Evolutionary conservation across 53 echinoderm and acorn worm species (phyloP), one percentile per base, ranked within the genome.

Genomic region (Arbacia lixula): DNA sequence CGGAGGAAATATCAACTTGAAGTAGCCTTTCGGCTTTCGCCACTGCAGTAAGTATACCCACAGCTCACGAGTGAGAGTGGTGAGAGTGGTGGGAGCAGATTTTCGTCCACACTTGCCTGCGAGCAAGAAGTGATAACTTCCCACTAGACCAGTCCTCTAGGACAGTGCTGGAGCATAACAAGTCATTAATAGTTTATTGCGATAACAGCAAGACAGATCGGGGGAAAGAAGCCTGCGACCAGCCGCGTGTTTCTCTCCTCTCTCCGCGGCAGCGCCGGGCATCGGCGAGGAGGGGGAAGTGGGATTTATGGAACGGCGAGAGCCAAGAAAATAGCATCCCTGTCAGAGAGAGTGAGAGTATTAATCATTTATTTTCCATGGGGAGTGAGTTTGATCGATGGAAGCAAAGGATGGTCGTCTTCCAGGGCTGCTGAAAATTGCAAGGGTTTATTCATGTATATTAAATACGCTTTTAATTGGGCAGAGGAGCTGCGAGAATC

Each of bases 311-410:
- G 56, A 77, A 77, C 37, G 77, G 77, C 77, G 26, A 58, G 37
- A 57, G 77, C 37, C 39, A 77, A 77, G 77, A 56, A 51, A 53
- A 42, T 81, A 81, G 52, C 82, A 81, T 62, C 64, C 62, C 33
- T 81, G 82, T 81, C 82, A 81, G 49, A 42, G 19, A n/a, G 52
- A 62, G 82, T 63, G 82, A 81, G 82, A 63, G 64, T 62, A 81
- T 81, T 63, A 81, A 81, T 81, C 82, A 81, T 81, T 81, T 64
- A 81, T 81, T 81, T 81, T 81, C 82, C 82, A 81, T 40, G 50
- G 82, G 82, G 82, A 63, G 82, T 46, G 43, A 64, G 82, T 81
- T 81, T 81, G 82, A 81, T 81, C 30, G 82, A 81, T 81, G 64
- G 82, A 81, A 81, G 57, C 78, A 22, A 49, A 37, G 28, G 60